Evolutionary conservation across 2,113 vertebrate species (phyloP).

Genomic region (Paraplagusia blochii): DNA sequence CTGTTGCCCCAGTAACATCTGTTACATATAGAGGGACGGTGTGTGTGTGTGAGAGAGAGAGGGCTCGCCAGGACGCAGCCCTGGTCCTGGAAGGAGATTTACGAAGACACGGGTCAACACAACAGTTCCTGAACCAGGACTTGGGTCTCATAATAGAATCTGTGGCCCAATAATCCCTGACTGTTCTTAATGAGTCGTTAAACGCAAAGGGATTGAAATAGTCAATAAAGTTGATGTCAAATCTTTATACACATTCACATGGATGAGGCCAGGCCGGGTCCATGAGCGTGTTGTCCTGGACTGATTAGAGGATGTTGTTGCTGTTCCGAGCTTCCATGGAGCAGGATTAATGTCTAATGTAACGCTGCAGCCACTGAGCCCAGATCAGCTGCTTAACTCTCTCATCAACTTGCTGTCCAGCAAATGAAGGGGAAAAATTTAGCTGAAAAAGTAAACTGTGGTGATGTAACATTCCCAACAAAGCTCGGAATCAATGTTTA

Average conservation of each 20-base stretch:
- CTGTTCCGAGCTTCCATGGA: conserved; percentile 58
- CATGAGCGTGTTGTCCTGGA: conserved; percentile 1
- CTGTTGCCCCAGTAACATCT: conserved; percentile 84
- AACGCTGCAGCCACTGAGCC: conserved; percentile 72
- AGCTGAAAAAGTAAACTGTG: conserved; percentile 32
- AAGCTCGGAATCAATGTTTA: conserved; percentile 8
- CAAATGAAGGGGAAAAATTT: conserved; percentile 59
- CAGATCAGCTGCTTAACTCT: conserved; percentile 74
- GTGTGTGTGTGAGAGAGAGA: conserved; percentile 31
- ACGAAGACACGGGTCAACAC: conserved; percentile 16
- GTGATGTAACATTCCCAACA: conserved; percentile 51
- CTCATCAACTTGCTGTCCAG: conserved; percentile 56
- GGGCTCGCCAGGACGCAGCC: conserved; percentile 45
- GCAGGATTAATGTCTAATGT: conserved; percentile 78
- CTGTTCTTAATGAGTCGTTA: neutral
- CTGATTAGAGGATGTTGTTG: conserved; percentile 64
- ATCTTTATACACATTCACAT: neutral
- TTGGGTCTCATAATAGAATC: neutral
- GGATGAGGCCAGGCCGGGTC: neutral
- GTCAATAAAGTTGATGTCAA: neutral
- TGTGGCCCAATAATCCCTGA: neutral
- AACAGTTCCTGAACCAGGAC: conserved; percentile 4
- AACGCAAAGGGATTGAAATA: neutral
- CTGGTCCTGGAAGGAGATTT: conserved; percentile 24
- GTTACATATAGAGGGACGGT: conserved; percentile 68